Conservation (phyloP, 1,140 invertebrate genomes). For the Adelges cooleyi region DNA sequence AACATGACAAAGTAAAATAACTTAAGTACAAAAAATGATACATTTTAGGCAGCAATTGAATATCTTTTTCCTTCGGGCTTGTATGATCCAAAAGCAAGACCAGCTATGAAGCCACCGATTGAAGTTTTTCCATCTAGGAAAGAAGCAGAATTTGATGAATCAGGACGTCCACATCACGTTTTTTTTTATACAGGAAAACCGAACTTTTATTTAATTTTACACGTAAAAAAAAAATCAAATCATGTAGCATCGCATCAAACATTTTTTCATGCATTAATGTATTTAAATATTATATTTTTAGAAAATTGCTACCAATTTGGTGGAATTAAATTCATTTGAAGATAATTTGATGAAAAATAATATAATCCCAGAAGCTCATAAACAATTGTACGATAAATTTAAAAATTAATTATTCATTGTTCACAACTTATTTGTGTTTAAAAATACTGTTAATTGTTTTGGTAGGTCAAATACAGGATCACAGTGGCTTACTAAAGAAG, state of each 20-base stretch:
- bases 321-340: conserved; percentile 55
- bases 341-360: conserved; percentile 52
- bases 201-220: conserved; percentile 68
- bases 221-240: no score
- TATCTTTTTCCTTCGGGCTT: conserved; percentile 89
- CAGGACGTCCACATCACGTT: conserved; percentile 73
- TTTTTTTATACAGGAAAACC: conserved; percentile 82
- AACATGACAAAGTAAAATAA: no score
- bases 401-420: conserved; percentile 63
- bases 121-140: conserved; percentile 73
- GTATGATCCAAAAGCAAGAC: conserved; percentile 65
- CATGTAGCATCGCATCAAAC: neutral
- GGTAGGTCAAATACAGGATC: conserved; percentile 35
- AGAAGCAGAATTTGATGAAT: conserved; percentile 80
- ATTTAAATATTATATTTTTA: conserved; percentile 36
- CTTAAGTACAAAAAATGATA: no score
- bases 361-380: conserved; percentile 44
- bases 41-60: conserved; percentile 63
- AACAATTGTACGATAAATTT: conserved; percentile 56
- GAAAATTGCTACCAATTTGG: conserved; percentile 51
- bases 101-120: conserved; percentile 73
- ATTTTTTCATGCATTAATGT: neutral
- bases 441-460: conserved; percentile 14
- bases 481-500: conserved; percentile 55
- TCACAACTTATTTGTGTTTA: conserved; percentile 35